Conservation (phyloP, 2,888 invertebrate species). For the Ochropacha duplaris region DNA sequence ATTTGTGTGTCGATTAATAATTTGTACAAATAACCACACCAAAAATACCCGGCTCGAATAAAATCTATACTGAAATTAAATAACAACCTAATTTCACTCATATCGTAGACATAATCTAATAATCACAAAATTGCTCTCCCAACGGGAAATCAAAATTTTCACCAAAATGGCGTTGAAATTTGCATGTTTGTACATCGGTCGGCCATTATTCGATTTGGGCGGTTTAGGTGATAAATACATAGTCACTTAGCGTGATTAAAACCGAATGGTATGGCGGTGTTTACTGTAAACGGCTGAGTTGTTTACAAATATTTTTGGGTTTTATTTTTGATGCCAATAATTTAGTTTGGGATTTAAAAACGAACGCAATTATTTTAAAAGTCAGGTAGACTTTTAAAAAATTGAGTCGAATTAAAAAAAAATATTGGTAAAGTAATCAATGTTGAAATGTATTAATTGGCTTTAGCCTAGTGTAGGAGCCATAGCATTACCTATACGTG, state of each 20-base stretch:
- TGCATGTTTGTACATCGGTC: conserved; percentile 40
- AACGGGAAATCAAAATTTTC: conserved; percentile 40
- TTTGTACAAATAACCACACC: no score
- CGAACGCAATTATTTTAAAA: no score
- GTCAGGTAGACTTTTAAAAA: no score
- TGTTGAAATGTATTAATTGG: no score
- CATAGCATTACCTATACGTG: no score
- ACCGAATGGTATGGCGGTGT: conserved; percentile 39
- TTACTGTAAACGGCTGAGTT: background rate
- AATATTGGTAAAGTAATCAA: no score
- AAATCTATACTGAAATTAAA: background rate
- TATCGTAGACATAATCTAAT: conserved; percentile 20
- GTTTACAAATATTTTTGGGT: background rate
- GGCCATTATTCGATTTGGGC: conserved; percentile 44
- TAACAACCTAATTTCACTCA: conserved; percentile 28
- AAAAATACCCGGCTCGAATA: background rate
- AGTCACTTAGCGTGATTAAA: conserved; percentile 73
- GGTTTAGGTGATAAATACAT: conserved; percentile 67
- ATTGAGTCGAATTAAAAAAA: no score
- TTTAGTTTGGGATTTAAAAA: no score
- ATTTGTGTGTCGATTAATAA: no score
- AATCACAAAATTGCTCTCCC: conserved; percentile 19
- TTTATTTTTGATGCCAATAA: background rate
- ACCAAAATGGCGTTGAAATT: conserved; percentile 38
- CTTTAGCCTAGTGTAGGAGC: no score